Percentiles rank a stretch among this genome's conserved stretches.
Conservation (phyloP, 2,888 invertebrate genomes). For the Drosophila prolongata region DNA sequence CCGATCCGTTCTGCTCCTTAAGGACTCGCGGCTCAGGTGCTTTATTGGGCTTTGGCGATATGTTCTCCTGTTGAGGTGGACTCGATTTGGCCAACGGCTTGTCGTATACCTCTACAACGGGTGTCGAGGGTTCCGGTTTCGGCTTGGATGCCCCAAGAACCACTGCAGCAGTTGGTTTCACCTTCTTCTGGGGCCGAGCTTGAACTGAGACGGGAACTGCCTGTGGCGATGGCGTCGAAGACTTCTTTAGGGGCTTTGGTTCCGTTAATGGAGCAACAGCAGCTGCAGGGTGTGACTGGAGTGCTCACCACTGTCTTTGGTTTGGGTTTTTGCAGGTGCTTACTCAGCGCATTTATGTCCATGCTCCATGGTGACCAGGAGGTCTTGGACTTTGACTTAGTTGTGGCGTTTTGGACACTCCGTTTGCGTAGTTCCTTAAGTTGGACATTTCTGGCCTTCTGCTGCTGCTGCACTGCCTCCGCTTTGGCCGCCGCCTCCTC, state of each 20-base stretch:
- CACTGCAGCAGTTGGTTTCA: constrained; percentile 28
- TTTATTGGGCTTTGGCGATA: constrained; percentile 50
- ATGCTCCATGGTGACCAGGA: constrained; percentile 70
- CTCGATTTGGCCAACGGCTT: constrained; percentile 24
- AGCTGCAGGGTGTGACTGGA: constrained; percentile 9
- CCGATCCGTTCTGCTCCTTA: constrained; percentile 66
- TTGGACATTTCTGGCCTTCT: constrained; percentile 42
- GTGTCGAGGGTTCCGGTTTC: constrained; percentile 4
- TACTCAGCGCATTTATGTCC: constrained; percentile 51
- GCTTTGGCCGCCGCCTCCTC: constrained; percentile 51
- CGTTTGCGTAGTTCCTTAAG: constrained; percentile 63
- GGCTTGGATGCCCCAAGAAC: constrained; percentile 1
- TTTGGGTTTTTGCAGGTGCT: constrained; percentile 38
- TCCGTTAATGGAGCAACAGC: constrained; percentile 31
- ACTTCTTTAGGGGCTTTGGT: constrained; percentile 17
- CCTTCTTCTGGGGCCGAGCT: constrained; percentile 26
- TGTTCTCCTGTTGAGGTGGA: constrained; percentile 50
- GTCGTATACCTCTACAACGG: constrained; percentile 27
- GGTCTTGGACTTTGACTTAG: constrained; percentile 50
- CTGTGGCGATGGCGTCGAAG: constrained; percentile 37
- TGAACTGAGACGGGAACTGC: constrained; percentile 1
- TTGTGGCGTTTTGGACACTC: constrained; percentile 5
- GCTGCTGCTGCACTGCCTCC: constrained; percentile 32
- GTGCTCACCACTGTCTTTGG: constrained; percentile 32
- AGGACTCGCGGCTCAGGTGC: constrained; percentile 56